Evolutionary conservation across 1,140 invertebrate species (phyloP), one percentile per base, ranked within the genome.

Genomic region (Drosophila arawakana): DNA sequence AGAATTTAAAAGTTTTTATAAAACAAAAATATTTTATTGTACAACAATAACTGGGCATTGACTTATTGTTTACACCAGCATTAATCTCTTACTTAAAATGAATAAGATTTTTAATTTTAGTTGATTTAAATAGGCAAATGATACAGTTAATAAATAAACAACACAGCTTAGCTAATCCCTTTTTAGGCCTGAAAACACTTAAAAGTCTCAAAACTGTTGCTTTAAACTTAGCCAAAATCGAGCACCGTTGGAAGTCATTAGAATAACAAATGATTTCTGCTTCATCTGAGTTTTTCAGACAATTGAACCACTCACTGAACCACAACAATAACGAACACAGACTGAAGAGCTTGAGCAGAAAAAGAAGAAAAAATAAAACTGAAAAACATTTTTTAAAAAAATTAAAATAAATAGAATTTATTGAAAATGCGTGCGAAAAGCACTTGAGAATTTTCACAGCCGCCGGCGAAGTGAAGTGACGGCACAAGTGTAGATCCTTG

Each of bases 381-480:
- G 8, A 15, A 7, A 15, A 50, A 25, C 37, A 43, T 47, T 46
- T 47, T 6, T 61, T 25, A 41, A 55, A 46, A 15, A 41, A 13
- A 78, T 63, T 2, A 30, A 2, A 30, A 46, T 15, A 41, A 13
- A 25, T 39, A 65, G 50, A 71, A 78, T 67, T 71, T 68, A 82
- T 82, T 82, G 80, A 82, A 83, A 82, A 83, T 83, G 76, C 80
- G 76, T 76, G 72, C 59, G 55, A 68, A 76, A 83, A 72, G 41
- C 43, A 49, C 73, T 84, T 54, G 72, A 79, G 41, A 70, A 72
- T 49, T 71, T 72, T 72, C 39, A 49, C 68, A 76, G 61, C 71
- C 71, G 71, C 30, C 67, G 66, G 13, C 59, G 39, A 59, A 57
- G 59, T 75, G 44, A 71, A 75, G 73, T 71, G 73, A 43, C 50